Evolutionary conservation across 2,113 vertebrate genomes (phyloP).

Genomic region (Melozone crissalis): DNA sequence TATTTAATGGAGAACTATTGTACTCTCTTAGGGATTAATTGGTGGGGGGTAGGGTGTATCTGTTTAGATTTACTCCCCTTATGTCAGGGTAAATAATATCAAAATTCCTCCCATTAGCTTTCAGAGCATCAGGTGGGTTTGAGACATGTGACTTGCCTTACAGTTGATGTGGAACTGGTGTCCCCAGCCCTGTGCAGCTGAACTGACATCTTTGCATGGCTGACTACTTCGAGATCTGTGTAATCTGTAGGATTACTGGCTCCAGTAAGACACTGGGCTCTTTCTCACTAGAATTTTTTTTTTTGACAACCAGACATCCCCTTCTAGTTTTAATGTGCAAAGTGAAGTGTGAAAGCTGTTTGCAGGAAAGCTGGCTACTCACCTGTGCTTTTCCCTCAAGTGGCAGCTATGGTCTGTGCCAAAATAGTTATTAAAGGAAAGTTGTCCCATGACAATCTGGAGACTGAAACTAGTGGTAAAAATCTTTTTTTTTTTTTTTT

Average conservation of each 20-base stretch:
- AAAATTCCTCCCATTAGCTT: neutral
- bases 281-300: neutral
- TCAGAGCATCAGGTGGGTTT: neutral
- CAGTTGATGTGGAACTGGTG: neutral
- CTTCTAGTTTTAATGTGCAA: neutral
- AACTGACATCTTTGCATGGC: neutral
- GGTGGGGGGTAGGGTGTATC: neutral
- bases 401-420: neutral
- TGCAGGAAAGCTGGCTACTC: conserved; percentile 1
- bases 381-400: neutral
- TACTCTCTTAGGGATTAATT: neutral
- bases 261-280: neutral
- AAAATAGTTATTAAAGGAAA: conserved; percentile 1
- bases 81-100: neutral
- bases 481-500: neutral
- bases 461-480: neutral
- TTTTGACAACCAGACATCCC: neutral
- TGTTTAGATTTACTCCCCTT: neutral
- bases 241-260: neutral
- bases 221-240: neutral
- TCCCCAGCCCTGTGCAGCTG: neutral
- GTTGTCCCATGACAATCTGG: conserved; percentile 43
- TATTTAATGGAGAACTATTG: neutral
- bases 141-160: neutral
- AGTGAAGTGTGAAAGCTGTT: neutral